Percentiles rank a stretch among this genome's conserved stretches.
These are phyloP conservation scores for Pteromalus puparum DNA, from an alignment of 1,140 invertebrate species.

Conservation along the genomic window DNA sequence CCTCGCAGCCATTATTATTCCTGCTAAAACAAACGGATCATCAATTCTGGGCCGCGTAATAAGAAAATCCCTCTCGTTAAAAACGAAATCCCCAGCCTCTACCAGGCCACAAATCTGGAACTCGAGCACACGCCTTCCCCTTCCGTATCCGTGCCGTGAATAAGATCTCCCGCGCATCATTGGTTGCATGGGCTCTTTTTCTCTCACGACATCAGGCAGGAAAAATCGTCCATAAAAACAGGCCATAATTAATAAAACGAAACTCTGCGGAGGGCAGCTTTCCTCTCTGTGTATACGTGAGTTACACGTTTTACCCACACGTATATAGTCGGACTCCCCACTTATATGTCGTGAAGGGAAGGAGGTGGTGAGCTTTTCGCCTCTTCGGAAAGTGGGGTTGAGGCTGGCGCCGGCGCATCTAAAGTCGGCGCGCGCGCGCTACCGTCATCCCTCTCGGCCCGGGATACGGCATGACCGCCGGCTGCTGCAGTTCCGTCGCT, in stretches of 20 bases:
- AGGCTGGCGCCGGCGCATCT: slow-evolving; percentile 45
- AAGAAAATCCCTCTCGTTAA: not conserved
- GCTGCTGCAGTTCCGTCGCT: slow-evolving; percentile 21
- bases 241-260: not conserved
- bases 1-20: not conserved
- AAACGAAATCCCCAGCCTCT: not conserved
- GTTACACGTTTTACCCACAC: not conserved
- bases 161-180: not conserved
- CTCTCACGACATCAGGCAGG: too few species aligned
- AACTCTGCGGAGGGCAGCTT: not conserved
- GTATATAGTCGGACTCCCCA: not conserved
- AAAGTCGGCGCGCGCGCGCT: not conserved
- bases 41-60: not conserved
- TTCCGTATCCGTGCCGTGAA: not conserved
- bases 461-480: slow-evolving; percentile 61
- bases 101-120: not conserved
- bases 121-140: not conserved
- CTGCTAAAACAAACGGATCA: not conserved
- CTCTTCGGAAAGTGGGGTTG: not conserved
- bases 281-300: not conserved
- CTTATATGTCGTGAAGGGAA: too few species aligned
- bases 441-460: slow-evolving; percentile 64
- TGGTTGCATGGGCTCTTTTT: too few species aligned
- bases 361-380: not conserved
- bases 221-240: not conserved